Conservation (phyloP, 2,113 vertebrate species). For the Elanoides forficatus region DNA sequence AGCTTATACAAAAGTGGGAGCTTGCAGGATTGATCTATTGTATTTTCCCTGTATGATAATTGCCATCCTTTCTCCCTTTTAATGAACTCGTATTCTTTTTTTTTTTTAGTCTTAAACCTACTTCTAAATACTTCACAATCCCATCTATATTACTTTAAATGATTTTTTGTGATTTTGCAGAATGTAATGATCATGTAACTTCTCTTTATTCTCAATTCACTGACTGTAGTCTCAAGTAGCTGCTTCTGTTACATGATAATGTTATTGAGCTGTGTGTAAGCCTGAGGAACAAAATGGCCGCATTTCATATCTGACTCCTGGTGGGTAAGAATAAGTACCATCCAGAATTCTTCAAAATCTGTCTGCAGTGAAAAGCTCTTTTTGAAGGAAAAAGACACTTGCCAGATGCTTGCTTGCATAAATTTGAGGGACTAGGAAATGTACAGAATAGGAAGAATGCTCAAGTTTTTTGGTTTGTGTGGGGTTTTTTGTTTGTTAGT, state of each 20-base stretch:
- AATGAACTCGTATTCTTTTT: background rate
- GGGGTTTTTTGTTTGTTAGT: background rate
- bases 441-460: background rate
- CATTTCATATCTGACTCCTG: background rate
- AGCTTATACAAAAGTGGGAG: background rate
- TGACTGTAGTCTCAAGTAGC: conserved; percentile 1
- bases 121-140: background rate
- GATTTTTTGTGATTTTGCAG: background rate
- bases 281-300: background rate
- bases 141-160: background rate
- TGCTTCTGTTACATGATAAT: conserved; percentile 5
- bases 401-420: background rate
- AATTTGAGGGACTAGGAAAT: background rate
- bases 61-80: background rate
- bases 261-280: background rate
- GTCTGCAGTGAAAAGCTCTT: background rate
- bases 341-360: background rate
- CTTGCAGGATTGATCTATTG: background rate
- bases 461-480: background rate
- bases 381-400: background rate
- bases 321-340: background rate
- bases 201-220: conserved; percentile 20
- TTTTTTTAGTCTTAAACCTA: background rate
- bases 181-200: background rate
- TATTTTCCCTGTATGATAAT: background rate